phyloP scores from a whole-genome alignment of 1,140 invertebrate species.

The Eurytemora carolleeae region DNA sequence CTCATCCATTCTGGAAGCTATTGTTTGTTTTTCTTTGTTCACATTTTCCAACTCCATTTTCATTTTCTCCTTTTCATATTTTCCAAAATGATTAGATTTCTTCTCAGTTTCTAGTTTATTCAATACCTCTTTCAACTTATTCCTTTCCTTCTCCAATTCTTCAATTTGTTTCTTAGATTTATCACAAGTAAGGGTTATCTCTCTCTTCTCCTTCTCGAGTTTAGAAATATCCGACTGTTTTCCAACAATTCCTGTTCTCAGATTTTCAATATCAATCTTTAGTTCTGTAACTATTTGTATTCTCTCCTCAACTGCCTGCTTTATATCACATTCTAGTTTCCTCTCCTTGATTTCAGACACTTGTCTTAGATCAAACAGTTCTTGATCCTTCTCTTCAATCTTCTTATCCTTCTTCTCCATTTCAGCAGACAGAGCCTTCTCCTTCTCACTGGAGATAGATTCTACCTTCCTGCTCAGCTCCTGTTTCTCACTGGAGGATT shows the following conservation, averaged over 20 bases:
- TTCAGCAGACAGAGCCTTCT: not conserved
- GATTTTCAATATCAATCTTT: not conserved
- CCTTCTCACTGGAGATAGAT: not conserved
- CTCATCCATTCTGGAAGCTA: not conserved
- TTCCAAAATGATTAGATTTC: conserved; percentile 7
- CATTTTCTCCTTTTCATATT: conserved; percentile 8
- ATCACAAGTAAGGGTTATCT: conserved; percentile 1
- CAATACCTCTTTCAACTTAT: conserved; percentile 8
- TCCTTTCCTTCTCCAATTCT: not conserved
- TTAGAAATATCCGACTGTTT: not conserved
- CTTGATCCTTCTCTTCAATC: not conserved
- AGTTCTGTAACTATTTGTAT: not conserved
- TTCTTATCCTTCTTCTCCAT: not conserved
- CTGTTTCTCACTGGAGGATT: not conserved
- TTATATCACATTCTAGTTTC: not conserved
- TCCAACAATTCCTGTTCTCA: not conserved
- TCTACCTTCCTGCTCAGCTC: not conserved
- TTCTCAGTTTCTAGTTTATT: conserved; percentile 2
- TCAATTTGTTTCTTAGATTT: not conserved
- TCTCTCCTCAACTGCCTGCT: not conserved
- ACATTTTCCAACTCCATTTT: conserved; percentile 8
- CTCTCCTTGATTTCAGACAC: not conserved
- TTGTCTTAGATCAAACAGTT: not conserved
- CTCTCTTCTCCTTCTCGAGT: conserved; percentile 5
- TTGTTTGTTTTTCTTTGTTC: not conserved